Conservation (phyloP, 37 sponge, comb jelly and placozoan species). For the Dysidea cf. avara region DNA sequence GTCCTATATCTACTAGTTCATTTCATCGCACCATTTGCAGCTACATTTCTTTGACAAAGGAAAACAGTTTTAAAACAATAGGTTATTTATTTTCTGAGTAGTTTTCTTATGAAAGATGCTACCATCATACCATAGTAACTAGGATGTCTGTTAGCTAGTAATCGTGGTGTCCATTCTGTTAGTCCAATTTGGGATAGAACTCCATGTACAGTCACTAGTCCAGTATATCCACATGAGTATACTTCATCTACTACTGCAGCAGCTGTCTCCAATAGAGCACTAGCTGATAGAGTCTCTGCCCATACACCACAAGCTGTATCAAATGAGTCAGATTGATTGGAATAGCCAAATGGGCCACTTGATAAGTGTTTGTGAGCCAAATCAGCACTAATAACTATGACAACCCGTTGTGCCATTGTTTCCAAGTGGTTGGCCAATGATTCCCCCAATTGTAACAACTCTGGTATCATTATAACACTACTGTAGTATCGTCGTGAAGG, state of each 20-base stretch:
- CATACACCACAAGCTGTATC: conserved; percentile 68
- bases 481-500: conserved; percentile 65
- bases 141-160: conserved; percentile 66
- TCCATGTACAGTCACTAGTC: conserved; percentile 76
- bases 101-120: conserved; percentile 43
- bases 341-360: conserved; percentile 75
- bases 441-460: conserved; percentile 48
- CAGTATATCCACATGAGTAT: conserved; percentile 79
- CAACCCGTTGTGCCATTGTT: conserved; percentile 28
- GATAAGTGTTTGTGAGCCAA: conserved; percentile 73
- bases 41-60: conserved; percentile 27
- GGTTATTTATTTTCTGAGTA: background rate
- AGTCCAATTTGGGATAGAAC: conserved; percentile 33
- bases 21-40: conserved; percentile 58
- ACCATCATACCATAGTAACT: conserved; percentile 84
- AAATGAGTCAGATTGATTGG: conserved; percentile 73
- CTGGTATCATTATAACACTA: conserved; percentile 66
- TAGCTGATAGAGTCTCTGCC: conserved; percentile 17
- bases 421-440: conserved; percentile 3
- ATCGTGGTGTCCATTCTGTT: conserved; percentile 34
- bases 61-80: no score
- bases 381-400: conserved; percentile 70
- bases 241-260: conserved; percentile 63
- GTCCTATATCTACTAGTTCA: conserved; percentile 64
- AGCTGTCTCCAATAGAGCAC: conserved; percentile 48